Evolutionary conservation across 2,113 vertebrate species (phyloP).

Genomic region (Reinhardtius hippoglossoides): DNA sequence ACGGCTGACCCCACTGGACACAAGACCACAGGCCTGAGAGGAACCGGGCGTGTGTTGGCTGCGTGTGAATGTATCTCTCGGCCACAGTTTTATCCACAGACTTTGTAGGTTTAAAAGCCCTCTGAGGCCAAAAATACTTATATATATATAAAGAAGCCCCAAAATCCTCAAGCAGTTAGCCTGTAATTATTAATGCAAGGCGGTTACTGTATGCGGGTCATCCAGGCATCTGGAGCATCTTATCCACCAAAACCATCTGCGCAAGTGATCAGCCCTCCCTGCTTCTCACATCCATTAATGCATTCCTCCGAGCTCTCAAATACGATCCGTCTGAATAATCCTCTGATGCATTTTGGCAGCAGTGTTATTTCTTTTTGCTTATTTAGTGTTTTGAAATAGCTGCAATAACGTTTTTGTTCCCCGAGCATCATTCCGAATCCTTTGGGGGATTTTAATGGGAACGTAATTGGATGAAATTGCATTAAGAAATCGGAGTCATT

Average conservation of each 20-base stretch:
- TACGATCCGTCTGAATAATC: conserved; percentile 31
- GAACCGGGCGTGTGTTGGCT: conserved; percentile 26
- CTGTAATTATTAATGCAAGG: conserved; percentile 46
- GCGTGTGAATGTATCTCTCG: conserved; percentile 30
- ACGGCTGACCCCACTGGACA: conserved; percentile 45
- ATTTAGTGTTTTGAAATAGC: conserved; percentile 43
- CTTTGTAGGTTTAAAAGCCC: conserved; percentile 3
- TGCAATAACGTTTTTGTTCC: conserved; percentile 13
- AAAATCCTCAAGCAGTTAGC: background rate
- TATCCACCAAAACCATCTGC: conserved; percentile 45
- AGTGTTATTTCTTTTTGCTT: conserved; percentile 36
- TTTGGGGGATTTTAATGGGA: conserved; percentile 33
- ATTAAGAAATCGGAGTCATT: conserved; percentile 48
- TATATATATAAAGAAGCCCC: conserved; percentile 1
- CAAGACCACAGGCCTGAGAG: conserved; percentile 44
- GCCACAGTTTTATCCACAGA: conserved; percentile 25
- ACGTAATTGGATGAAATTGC: conserved; percentile 49
- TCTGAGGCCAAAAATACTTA: conserved; percentile 9
- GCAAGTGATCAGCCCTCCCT: conserved; percentile 23
- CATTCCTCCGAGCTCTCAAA: conserved; percentile 36
- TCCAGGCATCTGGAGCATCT: conserved; percentile 60
- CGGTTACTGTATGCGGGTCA: conserved; percentile 36
- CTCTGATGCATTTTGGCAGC: conserved; percentile 2
- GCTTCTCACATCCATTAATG: conserved; percentile 37
- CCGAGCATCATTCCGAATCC: conserved; percentile 3